These are phyloP conservation scores for Neodon shergylaensis DNA, from an alignment of 2,113 vertebrate genomes.

Conservation along the genomic window DNA sequence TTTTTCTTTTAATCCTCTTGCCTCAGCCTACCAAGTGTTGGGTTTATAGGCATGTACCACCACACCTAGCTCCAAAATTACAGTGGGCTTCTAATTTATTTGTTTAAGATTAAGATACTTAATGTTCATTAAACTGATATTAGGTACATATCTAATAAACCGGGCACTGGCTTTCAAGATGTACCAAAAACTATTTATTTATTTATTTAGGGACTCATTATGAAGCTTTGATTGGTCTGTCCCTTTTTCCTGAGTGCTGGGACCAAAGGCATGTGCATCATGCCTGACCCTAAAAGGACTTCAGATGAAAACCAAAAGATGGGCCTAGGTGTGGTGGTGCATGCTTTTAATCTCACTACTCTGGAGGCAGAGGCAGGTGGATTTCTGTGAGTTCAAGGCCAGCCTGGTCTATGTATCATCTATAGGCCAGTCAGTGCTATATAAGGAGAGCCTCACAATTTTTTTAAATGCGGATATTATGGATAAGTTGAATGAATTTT, in stretches of 20 bases:
- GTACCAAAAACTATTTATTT: background rate
- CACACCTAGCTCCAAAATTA: background rate
- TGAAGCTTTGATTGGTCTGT: background rate
- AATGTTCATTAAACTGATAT: slow-evolving; percentile 2
- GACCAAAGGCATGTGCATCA: background rate
- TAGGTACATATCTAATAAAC: background rate
- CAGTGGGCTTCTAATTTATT: slow-evolving; percentile 5
- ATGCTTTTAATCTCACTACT: background rate
- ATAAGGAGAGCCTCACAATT: background rate
- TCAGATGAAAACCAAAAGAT: background rate
- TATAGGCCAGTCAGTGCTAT: background rate
- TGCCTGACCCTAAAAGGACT: background rate
- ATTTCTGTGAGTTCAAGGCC: background rate
- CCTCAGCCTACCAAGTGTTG: background rate
- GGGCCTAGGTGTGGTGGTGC: background rate
- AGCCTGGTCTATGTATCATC: background rate
- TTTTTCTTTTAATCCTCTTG: background rate
- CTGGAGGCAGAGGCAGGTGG: background rate
- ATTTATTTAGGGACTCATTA: background rate
- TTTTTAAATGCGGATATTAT: background rate
- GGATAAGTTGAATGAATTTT: background rate
- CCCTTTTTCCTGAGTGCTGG: background rate
- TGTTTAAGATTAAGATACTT: slow-evolving; percentile 38
- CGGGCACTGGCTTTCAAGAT: background rate
- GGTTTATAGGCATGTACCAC: background rate